A percentile compares a stretch with the other conserved stretches of the same genome.
Conservation (phyloP, 2,113 vertebrate species). For the Mormyrus lacerda region DNA sequence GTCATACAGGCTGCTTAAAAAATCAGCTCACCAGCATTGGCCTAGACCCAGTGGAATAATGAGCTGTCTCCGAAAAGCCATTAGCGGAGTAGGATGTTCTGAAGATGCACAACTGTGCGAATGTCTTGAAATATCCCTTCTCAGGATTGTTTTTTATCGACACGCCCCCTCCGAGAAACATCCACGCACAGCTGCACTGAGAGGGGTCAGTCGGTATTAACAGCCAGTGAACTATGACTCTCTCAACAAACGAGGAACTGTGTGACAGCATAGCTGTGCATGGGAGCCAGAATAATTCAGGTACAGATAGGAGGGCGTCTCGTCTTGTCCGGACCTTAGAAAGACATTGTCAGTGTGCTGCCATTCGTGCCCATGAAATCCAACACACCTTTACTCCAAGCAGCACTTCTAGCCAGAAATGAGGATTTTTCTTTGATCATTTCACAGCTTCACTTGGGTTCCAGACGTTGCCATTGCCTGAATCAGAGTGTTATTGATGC, state of each 20-base stretch:
- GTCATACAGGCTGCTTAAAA: not conserved
- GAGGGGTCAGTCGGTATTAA: not conserved
- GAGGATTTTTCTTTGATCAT: not conserved
- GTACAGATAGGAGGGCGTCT: not conserved
- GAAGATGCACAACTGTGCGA: not conserved
- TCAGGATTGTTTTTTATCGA: not conserved
- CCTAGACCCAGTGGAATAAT: not conserved
- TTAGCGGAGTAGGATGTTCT: not conserved
- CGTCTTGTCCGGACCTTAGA: not conserved
- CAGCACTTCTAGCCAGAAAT: not conserved
- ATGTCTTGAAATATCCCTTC: not conserved
- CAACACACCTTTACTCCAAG: not conserved
- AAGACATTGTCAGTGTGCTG: not conserved
- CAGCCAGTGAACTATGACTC: not conserved
- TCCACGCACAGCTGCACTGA: not conserved
- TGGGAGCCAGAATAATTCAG: not conserved
- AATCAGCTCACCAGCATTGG: not conserved
- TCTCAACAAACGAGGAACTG: not conserved
- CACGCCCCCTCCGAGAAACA: not conserved
- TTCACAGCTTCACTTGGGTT: not conserved
- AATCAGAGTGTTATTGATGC: not conserved
- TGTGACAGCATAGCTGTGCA: not conserved
- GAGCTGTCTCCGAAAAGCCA: not conserved
- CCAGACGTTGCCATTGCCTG: not conserved
- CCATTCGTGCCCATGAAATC: not conserved